Evolutionary conservation across 2,888 invertebrate genomes (phyloP).

Genomic region (Xylota segnis): DNA sequence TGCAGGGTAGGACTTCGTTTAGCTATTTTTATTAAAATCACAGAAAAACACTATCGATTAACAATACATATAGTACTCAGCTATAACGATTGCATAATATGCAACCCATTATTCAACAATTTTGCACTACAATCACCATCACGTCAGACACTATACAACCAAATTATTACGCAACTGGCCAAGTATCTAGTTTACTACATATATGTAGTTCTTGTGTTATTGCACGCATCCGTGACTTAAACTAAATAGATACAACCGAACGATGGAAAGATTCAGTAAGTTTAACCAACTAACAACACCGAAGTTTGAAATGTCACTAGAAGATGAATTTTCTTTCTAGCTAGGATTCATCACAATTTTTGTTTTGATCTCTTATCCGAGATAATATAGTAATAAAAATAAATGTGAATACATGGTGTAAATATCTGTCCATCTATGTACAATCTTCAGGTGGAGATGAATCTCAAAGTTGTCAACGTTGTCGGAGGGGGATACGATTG

Average conservation of each 20-base stretch:
- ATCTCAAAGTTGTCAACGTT: background rate
- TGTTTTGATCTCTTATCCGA: constrained; percentile 70
- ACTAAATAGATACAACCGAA: background rate
- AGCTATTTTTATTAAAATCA: background rate
- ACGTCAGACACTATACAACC: constrained; percentile 16
- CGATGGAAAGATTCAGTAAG: background rate
- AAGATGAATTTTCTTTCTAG: constrained; percentile 46
- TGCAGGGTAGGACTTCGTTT: background rate
- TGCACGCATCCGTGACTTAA: constrained; percentile 55
- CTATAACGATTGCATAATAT: constrained; percentile 12
- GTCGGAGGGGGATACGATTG: constrained; percentile 18
- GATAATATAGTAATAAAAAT: constrained; percentile 56
- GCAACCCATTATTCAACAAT: constrained; percentile 6
- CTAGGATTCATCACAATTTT: constrained; percentile 50
- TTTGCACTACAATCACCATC: constrained; percentile 3
- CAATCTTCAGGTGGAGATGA: constrained; percentile 24
- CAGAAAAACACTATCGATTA: background rate
- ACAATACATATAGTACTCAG: no score
- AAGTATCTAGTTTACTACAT: constrained; percentile 25
- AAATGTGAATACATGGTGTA: constrained; percentile 29
- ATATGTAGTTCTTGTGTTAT: constrained; percentile 13
- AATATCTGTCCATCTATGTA: constrained; percentile 44
- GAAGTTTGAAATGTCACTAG: constrained; percentile 78
- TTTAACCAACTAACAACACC: constrained; percentile 27
- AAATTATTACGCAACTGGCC: constrained; percentile 20